Evolutionary conservation across 1,140 invertebrate species (phyloP), one percentile per base, ranked within the genome.

Genomic region (Ceratitis capitata): DNA sequence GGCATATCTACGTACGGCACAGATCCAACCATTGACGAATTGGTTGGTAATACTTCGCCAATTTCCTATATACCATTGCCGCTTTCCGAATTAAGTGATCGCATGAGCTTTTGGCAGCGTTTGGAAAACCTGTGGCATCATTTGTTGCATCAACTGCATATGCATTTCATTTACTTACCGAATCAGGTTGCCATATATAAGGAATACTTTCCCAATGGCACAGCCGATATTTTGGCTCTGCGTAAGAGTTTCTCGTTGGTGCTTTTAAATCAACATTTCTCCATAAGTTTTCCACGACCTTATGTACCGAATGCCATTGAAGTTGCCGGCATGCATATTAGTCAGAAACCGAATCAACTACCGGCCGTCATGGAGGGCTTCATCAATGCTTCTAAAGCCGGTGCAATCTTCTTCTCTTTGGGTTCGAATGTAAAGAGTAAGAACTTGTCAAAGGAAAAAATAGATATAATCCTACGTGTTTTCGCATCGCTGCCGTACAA

Each of bases 331-430:
- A 87, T 95, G 49, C 94, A 95, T 86, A 92, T 91, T n/a, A 87
- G 91, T 1, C 87, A 89, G n/a, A 89, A 87, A 12, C 84, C 89
- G 1, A 88, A 92, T 26, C 87, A 92, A 1, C 86, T 94, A 58
- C 89, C 92, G 0, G 85, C 85, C 39, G 90, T 93, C 83, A 89
- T 94, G 0, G 89, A 93, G 88, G 88, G 92, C 84, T 93, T 94
- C 86, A 89, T 95, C 53, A 93, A 95, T 85, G 87, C 91, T 39
- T 92, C 94, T 0, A 87, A 87, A 0, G 85, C 94, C 2, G 95
- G 95, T 9, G 93, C 93, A 0, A 90, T 95, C 2, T 95, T 94
- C 56, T 94, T 95, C 83, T 95, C 92, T 82, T 92, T 95, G 45
- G 95, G 95, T 0, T 94, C 94, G 0, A 94, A 95, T 92, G 87